Evolutionary conservation across 2,888 invertebrate species (phyloP).

Genomic region (Cristatella mucedo): DNA sequence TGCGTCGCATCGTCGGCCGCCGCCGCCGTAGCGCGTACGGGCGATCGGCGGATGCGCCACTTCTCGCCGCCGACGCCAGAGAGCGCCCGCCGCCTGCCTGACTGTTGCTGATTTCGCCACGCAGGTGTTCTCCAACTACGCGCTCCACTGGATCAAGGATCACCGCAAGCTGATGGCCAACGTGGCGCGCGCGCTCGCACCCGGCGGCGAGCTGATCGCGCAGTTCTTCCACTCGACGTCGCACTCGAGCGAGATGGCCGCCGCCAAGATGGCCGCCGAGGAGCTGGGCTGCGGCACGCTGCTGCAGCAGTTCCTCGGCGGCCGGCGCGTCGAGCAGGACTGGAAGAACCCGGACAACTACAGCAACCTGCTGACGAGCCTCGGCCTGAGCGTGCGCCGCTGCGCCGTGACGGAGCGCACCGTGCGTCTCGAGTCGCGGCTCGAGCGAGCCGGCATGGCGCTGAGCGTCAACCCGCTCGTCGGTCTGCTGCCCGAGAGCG

Average conservation of each 20-base stretch:
- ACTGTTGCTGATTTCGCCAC: too few species aligned
- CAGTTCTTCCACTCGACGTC: constrained; percentile 7
- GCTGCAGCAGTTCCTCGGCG: constrained; percentile 1
- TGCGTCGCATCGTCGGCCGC: too few species aligned
- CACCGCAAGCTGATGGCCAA: background rate
- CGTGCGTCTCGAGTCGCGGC: background rate
- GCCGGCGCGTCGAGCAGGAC: background rate
- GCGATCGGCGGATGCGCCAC: too few species aligned
- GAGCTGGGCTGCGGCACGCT: background rate
- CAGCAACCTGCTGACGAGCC: background rate
- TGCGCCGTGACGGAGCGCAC: background rate
- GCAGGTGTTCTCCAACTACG: constrained; percentile 7
- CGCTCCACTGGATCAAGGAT: constrained; percentile 7
- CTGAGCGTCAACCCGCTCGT: constrained; percentile 5
- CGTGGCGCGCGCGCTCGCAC: background rate
- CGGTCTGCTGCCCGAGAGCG: constrained; percentile 1
- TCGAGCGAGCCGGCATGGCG: constrained; percentile 8
- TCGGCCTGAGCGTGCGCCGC: constrained; percentile 1
- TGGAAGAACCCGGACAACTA: constrained; percentile 2
- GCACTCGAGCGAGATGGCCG: background rate
- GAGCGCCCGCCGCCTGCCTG: too few species aligned
- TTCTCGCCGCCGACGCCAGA: too few species aligned
- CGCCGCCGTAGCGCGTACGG: too few species aligned
- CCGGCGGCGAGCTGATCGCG: background rate
- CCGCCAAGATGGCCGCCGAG: constrained; percentile 4